Conservation (phyloP, 2,113 vertebrate genomes). For the Daboia siamensis region DNA sequence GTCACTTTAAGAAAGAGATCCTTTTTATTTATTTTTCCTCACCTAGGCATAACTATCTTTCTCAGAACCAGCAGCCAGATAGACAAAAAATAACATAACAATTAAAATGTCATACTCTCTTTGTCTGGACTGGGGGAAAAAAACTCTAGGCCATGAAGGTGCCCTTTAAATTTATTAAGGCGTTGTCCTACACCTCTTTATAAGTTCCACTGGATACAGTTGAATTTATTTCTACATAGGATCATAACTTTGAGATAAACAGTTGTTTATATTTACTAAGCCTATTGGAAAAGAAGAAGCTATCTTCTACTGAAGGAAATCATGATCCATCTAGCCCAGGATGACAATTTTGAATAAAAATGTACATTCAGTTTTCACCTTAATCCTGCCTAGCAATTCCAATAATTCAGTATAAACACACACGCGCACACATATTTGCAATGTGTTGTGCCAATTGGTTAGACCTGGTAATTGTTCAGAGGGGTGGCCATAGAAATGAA, state of each 20-base stretch:
- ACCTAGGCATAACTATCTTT: conserved; percentile 40
- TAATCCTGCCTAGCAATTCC: background rate
- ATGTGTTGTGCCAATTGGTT: background rate
- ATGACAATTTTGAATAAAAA: background rate
- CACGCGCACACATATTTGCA: background rate
- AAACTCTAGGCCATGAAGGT: background rate
- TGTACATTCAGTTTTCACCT: background rate
- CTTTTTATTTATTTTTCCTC: conserved; percentile 33
- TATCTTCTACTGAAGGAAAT: background rate
- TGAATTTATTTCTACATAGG: background rate
- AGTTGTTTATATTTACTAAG: background rate
- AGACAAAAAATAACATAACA: background rate
- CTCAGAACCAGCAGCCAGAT: conserved; percentile 34
- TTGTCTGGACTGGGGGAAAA: background rate
- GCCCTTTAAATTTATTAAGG: rapidly evolving
- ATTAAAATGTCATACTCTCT: rapidly evolving
- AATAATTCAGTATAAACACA: background rate
- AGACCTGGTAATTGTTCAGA: background rate
- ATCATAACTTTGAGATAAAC: background rate
- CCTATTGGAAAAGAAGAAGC: background rate
- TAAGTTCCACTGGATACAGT: background rate
- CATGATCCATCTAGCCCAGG: background rate
- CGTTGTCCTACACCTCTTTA: background rate
- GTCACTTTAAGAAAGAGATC: conserved; percentile 50
- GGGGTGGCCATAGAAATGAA: background rate